Evolutionary conservation across 2,888 invertebrate species (phyloP).

Genomic region (Heliconius ismenius): DNA sequence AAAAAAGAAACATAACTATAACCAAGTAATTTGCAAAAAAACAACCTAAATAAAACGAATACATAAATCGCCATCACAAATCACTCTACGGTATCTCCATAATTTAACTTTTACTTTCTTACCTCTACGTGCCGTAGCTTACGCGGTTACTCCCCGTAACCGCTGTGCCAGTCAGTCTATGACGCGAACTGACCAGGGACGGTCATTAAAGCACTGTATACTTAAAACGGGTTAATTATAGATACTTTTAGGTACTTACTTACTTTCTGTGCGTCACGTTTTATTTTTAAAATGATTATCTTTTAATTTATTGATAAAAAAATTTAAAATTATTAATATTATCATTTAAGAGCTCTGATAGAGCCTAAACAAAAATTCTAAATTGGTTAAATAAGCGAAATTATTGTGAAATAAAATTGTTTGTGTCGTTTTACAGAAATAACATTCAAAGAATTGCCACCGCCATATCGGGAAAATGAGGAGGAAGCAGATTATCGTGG

Average conservation of each 20-base stretch:
- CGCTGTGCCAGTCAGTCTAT: slow-evolving; percentile 31
- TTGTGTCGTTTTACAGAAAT: slow-evolving; percentile 62
- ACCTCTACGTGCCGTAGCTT: slow-evolving; percentile 41
- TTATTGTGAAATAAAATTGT: not conserved
- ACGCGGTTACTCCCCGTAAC: slow-evolving; percentile 23
- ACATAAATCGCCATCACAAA: slow-evolving; percentile 4
- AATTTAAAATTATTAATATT: not conserved
- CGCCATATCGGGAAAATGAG: slow-evolving; percentile 70
- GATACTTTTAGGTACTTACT: not conserved
- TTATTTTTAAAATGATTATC: not conserved
- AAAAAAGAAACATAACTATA: not conserved
- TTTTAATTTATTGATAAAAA: not conserved
- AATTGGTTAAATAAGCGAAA: not conserved
- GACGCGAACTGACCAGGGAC: slow-evolving; percentile 23
- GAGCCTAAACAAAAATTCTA: not conserved
- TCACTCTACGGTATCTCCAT: slow-evolving; percentile 26
- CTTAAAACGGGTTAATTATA: no score
- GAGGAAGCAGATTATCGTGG: slow-evolving; percentile 47
- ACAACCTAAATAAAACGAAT: not conserved
- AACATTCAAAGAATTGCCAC: slow-evolving; percentile 69
- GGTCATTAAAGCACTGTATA: slow-evolving; percentile 1
- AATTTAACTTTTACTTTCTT: slow-evolving; percentile 36
- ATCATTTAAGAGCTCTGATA: not conserved
- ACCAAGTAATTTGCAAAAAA: not conserved
- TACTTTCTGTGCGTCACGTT: not conserved